Evolutionary conservation across 2,797 vertebrate species (phyloP), one percentile per base, ranked within the genome.

Genomic region (Liasis olivaceus): DNA sequence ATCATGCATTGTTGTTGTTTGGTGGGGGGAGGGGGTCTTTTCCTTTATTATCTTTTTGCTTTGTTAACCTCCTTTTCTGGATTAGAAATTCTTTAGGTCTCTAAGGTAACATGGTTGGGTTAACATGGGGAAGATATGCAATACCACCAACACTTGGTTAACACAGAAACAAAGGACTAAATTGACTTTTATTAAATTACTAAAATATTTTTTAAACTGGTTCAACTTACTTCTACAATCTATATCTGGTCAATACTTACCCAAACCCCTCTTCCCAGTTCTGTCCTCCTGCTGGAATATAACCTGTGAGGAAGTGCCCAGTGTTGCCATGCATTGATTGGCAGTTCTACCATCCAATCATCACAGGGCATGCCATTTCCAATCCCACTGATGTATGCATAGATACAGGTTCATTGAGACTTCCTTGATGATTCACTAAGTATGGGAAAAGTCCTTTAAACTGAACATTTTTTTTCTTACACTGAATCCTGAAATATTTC

Each of bases 401-500:
- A 59, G 88, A 8, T 51, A 17, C 20, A 86, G 56, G 63, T 84
- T 87, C 0, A 87, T 26, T 84, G 85, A 93, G 92, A 28, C 72
- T 94, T 96, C 47, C 81, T 88, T 95, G 94, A 94, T 92, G 95
- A 96, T 93, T 85, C 15, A 54, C 91, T 96, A 87, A 95, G 93
- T 12, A 96, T 96, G 95, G 94, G 96, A 96, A 96, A 96, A 95
- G 93, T 54, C 94, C 93, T 91, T 92, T 91, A 93, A 91, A 94
- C 94, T 95, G 95, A 96, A 94, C 95, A 93, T 92, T 36, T 0
- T 90, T 93, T 95, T 94, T 93, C n/a, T 60, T 95, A 96, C 95
- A 84, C 90, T 94, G 95, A 96, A 95, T 95, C 94, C 90, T 1
- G 77, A 94, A 95, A 77, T 96, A 59, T 95, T 95, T 95, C 93